Percentiles rank a stretch among this genome's conserved stretches.
These are phyloP conservation scores for Eira barbara DNA, from an alignment of 2,113 vertebrate genomes.

Conservation along the genomic window DNA sequence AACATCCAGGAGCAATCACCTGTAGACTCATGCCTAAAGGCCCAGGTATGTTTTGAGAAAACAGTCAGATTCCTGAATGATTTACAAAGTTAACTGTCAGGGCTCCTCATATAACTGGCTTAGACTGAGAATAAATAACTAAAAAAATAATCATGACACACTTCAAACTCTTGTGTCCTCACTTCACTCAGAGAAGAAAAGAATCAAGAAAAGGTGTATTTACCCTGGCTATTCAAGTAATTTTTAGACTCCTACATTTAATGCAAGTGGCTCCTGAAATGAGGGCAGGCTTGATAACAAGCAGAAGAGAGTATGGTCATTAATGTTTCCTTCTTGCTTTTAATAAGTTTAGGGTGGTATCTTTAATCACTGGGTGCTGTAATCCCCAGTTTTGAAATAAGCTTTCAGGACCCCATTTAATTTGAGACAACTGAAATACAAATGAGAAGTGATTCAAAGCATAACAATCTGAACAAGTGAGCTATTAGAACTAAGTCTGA, in stretches of 20 bases:
- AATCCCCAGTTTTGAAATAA: neutral
- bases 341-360: neutral
- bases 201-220: neutral
- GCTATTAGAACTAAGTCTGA: neutral
- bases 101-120: neutral
- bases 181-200: neutral
- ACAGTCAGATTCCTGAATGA: conserved; percentile 50
- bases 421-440: conserved; percentile 15
- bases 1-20: conserved; percentile 55
- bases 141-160: neutral
- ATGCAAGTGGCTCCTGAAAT: neutral
- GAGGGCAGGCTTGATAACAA: neutral
- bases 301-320: neutral
- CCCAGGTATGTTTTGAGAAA: conserved; percentile 37
- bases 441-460: neutral
- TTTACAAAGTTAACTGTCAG: conserved; percentile 42
- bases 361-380: neutral
- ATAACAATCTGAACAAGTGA: neutral
- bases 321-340: conserved; percentile 13
- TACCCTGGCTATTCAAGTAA: neutral
- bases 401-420: neutral
- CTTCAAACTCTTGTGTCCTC: neutral
- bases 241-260: neutral
- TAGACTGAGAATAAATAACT: neutral
- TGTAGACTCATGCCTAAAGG: conserved; percentile 14